Conservation (phyloP, 2,888 invertebrate genomes). For the Polylopha cassiicola region DNA sequence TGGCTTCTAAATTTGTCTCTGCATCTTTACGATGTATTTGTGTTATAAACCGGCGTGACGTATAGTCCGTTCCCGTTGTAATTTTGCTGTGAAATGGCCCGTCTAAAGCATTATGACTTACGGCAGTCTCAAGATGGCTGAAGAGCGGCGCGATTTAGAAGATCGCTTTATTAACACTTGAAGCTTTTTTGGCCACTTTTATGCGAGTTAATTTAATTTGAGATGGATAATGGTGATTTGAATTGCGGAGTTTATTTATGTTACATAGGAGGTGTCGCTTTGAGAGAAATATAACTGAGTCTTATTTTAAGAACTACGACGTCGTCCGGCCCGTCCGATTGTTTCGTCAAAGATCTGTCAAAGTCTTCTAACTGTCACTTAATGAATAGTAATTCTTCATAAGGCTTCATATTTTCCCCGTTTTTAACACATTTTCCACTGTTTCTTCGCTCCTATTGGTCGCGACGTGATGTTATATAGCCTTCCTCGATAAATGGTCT, state of each 20-base stretch:
- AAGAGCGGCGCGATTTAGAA: slow-evolving; percentile 43
- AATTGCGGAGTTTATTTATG: slow-evolving; percentile 4
- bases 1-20: slow-evolving; percentile 41
- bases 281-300: too few relatives aligned
- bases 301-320: too few relatives aligned
- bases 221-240: slow-evolving; percentile 9
- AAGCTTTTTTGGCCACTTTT: slow-evolving; percentile 32
- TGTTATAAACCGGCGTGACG: slow-evolving; percentile 63
- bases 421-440: too few relatives aligned
- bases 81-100: slow-evolving; percentile 68
- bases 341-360: too few relatives aligned
- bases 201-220: slow-evolving; percentile 16
- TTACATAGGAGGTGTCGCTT: slow-evolving; percentile 1
- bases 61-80: slow-evolving; percentile 56
- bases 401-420: too few relatives aligned
- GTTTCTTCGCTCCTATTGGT: too few relatives aligned
- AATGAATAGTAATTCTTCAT: too few relatives aligned
- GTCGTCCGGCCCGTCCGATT: too few relatives aligned
- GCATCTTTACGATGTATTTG: slow-evolving; percentile 62
- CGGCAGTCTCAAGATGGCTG: slow-evolving; percentile 48
- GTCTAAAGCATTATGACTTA: slow-evolving; percentile 56
- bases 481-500: too few relatives aligned
- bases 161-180: slow-evolving; percentile 46
- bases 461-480: too few relatives aligned
- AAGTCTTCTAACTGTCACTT: too few relatives aligned